These are phyloP conservation scores for Raillietiella orientalis DNA, from an alignment of 2,888 invertebrate genomes.

Conservation along the genomic window DNA sequence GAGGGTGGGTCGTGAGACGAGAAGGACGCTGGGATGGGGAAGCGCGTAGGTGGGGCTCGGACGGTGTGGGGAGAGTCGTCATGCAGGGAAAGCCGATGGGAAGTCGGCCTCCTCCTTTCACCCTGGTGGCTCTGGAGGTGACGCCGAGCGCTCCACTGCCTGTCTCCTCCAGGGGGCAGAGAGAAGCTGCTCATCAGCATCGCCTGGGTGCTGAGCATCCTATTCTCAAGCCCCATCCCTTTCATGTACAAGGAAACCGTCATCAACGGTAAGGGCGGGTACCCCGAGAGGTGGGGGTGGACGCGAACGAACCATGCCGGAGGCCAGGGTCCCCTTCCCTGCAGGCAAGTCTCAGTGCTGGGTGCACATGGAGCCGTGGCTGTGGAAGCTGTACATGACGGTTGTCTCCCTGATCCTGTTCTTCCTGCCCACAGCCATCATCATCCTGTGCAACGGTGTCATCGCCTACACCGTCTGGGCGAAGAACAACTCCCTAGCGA, in stretches of 20 bases:
- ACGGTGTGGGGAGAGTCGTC: no score
- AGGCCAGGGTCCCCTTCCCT: constrained; percentile 7
- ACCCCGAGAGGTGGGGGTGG: constrained; percentile 4
- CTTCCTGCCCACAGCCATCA: constrained; percentile 52
- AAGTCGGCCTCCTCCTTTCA: no score
- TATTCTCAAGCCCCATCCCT: constrained; percentile 43
- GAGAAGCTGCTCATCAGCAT: constrained; percentile 39
- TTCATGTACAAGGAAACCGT: constrained; percentile 44
- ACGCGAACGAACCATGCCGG: constrained; percentile 6
- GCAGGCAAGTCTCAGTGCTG: constrained; percentile 44
- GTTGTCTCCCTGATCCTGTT: constrained; percentile 46
- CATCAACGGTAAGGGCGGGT: constrained; percentile 25
- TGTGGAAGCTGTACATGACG: constrained; percentile 69
- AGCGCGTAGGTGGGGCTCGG: no score
- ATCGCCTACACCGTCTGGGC: constrained; percentile 80
- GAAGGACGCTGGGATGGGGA: no score
- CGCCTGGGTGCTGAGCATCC: constrained; percentile 47
- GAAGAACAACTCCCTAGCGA: constrained; percentile 35
- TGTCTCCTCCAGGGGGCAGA: constrained; percentile 32
- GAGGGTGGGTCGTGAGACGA: no score
- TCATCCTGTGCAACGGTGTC: constrained; percentile 58
- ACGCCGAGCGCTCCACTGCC: no score
- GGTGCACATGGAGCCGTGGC: constrained; percentile 40
- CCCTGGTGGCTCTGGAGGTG: no score
- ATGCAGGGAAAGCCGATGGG: no score